These are phyloP conservation scores for Acronicta leporina DNA, from an alignment of 2,888 invertebrate species.

Conservation along the genomic window DNA sequence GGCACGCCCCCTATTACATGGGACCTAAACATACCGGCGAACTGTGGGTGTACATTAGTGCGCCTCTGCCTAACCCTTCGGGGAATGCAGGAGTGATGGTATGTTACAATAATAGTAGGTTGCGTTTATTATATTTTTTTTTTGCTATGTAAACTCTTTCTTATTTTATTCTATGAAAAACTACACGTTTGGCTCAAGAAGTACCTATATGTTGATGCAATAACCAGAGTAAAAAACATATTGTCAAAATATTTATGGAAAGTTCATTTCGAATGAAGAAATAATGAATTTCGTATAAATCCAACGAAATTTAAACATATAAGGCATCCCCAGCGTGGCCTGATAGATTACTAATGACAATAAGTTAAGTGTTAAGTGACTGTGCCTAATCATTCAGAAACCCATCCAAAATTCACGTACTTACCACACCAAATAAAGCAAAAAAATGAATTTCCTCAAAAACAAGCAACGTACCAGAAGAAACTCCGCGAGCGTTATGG, in stretches of 20 bases:
- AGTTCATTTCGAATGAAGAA: background rate
- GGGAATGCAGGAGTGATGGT: no score
- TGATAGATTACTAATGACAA: slow-evolving; percentile 63
- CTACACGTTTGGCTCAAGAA: background rate
- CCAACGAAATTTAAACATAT: background rate
- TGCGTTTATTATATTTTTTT: no score
- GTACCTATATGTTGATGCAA: background rate
- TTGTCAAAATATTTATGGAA: slow-evolving; percentile 18
- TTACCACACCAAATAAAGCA: slow-evolving; percentile 32
- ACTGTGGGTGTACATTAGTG: no score
- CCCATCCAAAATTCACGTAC: slow-evolving; percentile 66
- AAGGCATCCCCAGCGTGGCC: slow-evolving; percentile 56
- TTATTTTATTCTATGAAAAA: no score
- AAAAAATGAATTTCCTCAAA: slow-evolving; percentile 78
- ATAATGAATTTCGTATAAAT: background rate
- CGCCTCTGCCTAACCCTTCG: no score
- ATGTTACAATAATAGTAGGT: no score
- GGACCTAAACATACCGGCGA: no score
- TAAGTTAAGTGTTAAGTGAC: slow-evolving; percentile 66
- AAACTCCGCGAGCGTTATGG: slow-evolving; percentile 70
- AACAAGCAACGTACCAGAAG: slow-evolving; percentile 68
- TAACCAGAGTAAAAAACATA: background rate
- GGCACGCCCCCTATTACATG: no score
- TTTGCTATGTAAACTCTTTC: no score
- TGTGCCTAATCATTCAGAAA: slow-evolving; percentile 33